Evolutionary conservation across 2,797 vertebrate genomes (phyloP).

Genomic region (Peromyscus nudipes): DNA sequence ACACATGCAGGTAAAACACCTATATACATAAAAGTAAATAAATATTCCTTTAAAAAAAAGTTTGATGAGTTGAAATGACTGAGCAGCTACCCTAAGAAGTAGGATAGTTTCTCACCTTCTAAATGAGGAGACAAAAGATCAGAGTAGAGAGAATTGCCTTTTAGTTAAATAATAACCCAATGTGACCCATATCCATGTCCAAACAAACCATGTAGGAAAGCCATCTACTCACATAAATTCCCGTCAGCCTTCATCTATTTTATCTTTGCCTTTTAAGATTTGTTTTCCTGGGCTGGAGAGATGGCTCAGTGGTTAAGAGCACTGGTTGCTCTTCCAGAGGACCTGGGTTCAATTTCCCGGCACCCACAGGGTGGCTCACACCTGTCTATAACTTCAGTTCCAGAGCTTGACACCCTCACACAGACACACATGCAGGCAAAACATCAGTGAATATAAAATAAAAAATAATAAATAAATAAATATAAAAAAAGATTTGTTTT

Average conservation of each 20-base stretch:
- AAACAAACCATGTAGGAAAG: not conserved
- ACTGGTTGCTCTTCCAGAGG: no score
- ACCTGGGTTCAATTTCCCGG: no score
- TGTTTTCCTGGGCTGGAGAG: not conserved
- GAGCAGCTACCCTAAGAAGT: not conserved
- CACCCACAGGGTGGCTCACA: no score
- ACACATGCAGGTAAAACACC: not conserved
- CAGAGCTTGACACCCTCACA: no score
- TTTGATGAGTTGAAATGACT: slow-evolving; percentile 35
- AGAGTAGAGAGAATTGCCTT: not conserved
- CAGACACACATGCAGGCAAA: no score
- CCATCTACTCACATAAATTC: not conserved
- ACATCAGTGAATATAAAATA: no score
- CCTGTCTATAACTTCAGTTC: no score
- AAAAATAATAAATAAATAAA: no score
- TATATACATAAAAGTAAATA: not conserved
- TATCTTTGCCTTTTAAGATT: not conserved
- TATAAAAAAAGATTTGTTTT: not conserved
- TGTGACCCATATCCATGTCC: not conserved
- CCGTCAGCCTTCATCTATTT: not conserved
- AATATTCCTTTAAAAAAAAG: not conserved
- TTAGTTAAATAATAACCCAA: not conserved
- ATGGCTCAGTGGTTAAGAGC: no score
- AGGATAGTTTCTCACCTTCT: slow-evolving; percentile 10
- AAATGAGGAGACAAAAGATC: slow-evolving; percentile 54